Percentiles rank a stretch among this genome's conserved stretches.
Conservation (phyloP, 30 jellyfish, hydroid and myxozoan genomes). For the Mastigias papua region DNA sequence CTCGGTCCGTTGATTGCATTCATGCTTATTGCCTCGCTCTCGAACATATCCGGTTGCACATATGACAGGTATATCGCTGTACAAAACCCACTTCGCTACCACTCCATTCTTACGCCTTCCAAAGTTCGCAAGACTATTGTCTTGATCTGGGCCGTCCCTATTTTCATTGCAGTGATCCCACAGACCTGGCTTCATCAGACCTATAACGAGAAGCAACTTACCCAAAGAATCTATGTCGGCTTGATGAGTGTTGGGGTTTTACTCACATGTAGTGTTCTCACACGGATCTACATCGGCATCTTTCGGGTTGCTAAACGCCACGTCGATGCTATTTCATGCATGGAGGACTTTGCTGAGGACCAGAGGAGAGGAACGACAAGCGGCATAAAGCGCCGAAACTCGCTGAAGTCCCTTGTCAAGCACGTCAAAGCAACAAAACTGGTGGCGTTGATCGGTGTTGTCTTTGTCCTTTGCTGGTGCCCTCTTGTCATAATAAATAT, state of each 20-base stretch:
- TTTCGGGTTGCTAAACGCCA: constrained; percentile 75
- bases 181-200: constrained; percentile 38
- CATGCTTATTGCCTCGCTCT: constrained; percentile 71
- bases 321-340: constrained; percentile 70
- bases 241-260: constrained; percentile 58
- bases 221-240: constrained; percentile 36
- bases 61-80: constrained; percentile 79
- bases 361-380: constrained; percentile 9
- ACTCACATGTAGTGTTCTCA: constrained; percentile 36
- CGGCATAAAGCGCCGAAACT: constrained; percentile 47
- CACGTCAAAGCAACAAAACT: constrained; percentile 85
- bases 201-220: background rate
- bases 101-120: constrained; percentile 55
- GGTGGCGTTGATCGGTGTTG: constrained; percentile 60
- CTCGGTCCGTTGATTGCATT: constrained; percentile 68
- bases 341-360: constrained; percentile 21
- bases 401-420: constrained; percentile 68
- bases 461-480: constrained; percentile 73
- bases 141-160: constrained; percentile 67
- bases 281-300: constrained; percentile 46
- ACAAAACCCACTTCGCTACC: constrained; percentile 80
- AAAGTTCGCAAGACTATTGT: constrained; percentile 33
- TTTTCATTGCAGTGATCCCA: constrained; percentile 51
- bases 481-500: constrained; percentile 74
- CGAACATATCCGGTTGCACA: constrained; percentile 78